Base-by-base conservation (phyloP, 2,888 invertebrate species). In the Cerastis rubricosa region DNA sequence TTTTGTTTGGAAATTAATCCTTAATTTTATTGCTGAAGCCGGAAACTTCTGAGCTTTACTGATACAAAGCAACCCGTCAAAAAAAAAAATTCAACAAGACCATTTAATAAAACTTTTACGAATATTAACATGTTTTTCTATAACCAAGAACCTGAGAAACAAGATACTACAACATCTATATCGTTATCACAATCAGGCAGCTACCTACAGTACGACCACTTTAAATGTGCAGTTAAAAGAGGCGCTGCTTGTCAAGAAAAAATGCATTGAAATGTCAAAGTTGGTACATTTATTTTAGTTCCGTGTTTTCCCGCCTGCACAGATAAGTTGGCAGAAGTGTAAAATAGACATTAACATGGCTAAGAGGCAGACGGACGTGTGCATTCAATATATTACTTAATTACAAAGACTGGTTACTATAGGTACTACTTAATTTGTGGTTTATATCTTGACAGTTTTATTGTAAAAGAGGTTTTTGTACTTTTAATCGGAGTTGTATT, bases 341-440 rank as follows among this genome's bases (percentile, higher is more conserved):
- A 71, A 71, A 80, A 59, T 59, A 71, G 61, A 80, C 67, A 61
- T 25, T 35, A 43, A 51, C 66, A 64, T 45, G 25, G 49, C 25
- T 14, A 11, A 66, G n/a, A 66, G n/a, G 35, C 40, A 11, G 45
- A 45, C 4, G 40, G 59, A 66, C 71, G 63, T 71, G 57, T 73
- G 51, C 35, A 29, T 75, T 61, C 66, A 80, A 19, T 80, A 69
- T 51, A 79, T 79, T 80, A 35, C 35, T 80, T 80, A 29, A 74
- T 74, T 74, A 49, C 57, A 40, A 65, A 40, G 11, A 70, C 80
- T 29, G 68, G 74, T 47, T 54, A 14, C 57, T 69, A 61, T 69
- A n/a, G n/a, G n/a, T n/a, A n/a, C n/a, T n/a, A n/a, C n/a, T 80
- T 59, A 80, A 66, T 74, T 64, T 65, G 29, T 59, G 45, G 68